phyloP scores from a whole-genome alignment of 2,797 vertebrate species.

The Alosa sapidissima region DNA sequence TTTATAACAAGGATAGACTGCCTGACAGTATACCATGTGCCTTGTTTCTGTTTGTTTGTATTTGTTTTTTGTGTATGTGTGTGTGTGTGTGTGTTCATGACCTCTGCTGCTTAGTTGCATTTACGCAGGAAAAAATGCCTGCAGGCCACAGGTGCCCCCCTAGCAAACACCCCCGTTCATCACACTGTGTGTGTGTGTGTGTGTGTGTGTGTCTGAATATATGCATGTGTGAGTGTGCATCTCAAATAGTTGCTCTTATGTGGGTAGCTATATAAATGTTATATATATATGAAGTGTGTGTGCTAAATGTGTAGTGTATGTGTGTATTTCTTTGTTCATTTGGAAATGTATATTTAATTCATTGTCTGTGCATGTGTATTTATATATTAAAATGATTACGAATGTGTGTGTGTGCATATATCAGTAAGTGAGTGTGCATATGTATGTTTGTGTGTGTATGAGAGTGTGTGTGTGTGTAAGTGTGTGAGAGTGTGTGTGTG shows the following conservation, averaged over 20 bases:
- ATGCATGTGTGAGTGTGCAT: background rate
- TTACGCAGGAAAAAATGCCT: background rate
- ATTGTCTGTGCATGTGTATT: background rate
- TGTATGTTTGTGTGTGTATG: too few species aligned
- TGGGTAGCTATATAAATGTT: background rate
- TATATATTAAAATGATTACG: too few species aligned
- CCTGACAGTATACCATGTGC: background rate
- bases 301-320: background rate
- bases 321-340: background rate
- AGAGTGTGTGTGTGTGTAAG: too few species aligned
- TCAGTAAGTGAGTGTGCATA: too few species aligned
- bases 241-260: background rate
- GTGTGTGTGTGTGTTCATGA: background rate
- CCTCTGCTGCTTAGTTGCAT: background rate
- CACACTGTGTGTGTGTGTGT: constrained; percentile 23
- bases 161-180: background rate
- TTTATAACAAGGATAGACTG: background rate
- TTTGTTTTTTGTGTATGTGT: background rate
- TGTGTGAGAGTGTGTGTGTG: too few species aligned
- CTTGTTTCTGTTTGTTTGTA: background rate
- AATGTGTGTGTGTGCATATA: too few species aligned
- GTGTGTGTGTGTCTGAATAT: background rate
- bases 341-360: background rate
- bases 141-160: constrained; percentile 1
- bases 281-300: background rate